Percentiles rank a stretch among this genome's conserved stretches.
Evolutionary conservation across 2,797 vertebrate genomes (phyloP).

Genomic region (Coregonus sp.): DNA sequence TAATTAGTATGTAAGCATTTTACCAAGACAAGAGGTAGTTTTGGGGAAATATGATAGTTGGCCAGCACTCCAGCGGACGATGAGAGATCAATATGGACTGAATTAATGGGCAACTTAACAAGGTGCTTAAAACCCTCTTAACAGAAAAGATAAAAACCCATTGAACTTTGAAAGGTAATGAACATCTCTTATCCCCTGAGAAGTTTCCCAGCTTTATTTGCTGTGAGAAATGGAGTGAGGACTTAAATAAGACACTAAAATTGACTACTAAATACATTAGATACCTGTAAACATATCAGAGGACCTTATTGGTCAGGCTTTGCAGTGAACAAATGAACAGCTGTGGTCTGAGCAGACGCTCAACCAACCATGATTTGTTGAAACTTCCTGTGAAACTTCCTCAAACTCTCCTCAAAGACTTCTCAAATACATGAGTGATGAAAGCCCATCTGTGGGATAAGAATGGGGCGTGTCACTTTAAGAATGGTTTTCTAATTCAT

Average conservation of each 20-base stretch:
- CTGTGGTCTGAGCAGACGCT: neutral
- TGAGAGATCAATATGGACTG: slow-evolving; percentile 63
- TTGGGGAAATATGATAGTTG: slow-evolving; percentile 55
- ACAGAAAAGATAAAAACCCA: slow-evolving; percentile 67
- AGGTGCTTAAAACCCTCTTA: slow-evolving; percentile 72
- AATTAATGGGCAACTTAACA: slow-evolving; percentile 74
- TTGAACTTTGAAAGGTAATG: slow-evolving; percentile 72
- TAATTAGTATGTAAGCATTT: slow-evolving; percentile 60
- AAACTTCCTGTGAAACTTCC: slow-evolving; percentile 1
- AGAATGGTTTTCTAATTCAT: slow-evolving; percentile 32
- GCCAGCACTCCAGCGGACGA: slow-evolving; percentile 25
- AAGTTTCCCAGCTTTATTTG: slow-evolving; percentile 63
- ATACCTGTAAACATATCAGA: slow-evolving; percentile 41
- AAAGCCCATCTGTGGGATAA: slow-evolving; percentile 9
- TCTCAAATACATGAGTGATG: slow-evolving; percentile 32
- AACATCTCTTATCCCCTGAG: slow-evolving; percentile 61
- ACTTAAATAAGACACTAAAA: slow-evolving; percentile 61
- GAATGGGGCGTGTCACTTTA: slow-evolving; percentile 32
- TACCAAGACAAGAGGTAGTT: slow-evolving; percentile 44
- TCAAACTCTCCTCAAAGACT: slow-evolving; percentile 13
- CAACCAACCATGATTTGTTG: neutral
- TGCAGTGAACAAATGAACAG: slow-evolving; percentile 13
- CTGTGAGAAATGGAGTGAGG: slow-evolving; percentile 57
- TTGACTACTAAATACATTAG: slow-evolving; percentile 64
- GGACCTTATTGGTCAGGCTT: slow-evolving; percentile 14